Evolutionary conservation across 2,888 invertebrate species (phyloP), one percentile per base, ranked within the genome.

Genomic region (Acheta domesticus): DNA sequence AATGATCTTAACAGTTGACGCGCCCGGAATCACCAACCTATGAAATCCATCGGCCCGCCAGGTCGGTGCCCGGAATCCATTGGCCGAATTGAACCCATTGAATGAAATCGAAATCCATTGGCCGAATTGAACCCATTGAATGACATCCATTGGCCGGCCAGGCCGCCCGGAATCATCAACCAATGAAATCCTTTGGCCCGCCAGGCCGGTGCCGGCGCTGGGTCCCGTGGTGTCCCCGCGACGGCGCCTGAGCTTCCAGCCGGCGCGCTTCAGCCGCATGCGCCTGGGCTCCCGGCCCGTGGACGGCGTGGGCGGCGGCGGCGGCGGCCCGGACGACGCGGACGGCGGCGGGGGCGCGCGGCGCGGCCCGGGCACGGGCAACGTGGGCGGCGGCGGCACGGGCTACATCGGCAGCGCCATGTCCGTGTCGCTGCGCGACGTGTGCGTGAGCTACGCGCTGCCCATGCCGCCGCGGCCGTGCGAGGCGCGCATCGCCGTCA

Each of bases 391-490:
- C 36, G 36, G 36, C 14, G 36, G 62, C 62, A 5, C 16, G n/a
- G 62, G 62, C 16, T 62, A 62, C 62, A 62, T 14, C 62, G n/a
- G 19, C 62, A n/a, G 62, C 62, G 62, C n/a, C 16, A 19, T 62
- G 62, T 62, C 62, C 3, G 62, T 62, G 62, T 11, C 12, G 12
- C n/a, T 62, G 62, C 14, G 62, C 16, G 62, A 62, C 62, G 62
- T 62, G 62, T 62, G 62, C 62, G 62, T 62, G 62, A 62, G 62
- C n/a, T 62, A 62, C 62, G 62, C 62, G 62, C 62, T n/a, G 62
- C 62, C 62, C n/a, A 14, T 62, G 11, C 12, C 62, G 12, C 62
- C 16, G 62, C 14, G 62, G 14, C 62, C 62, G 62, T n/a, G 5
- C 12, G 12, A 62, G 62, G 62, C 62, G 62, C 62, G 62, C 16